These are phyloP conservation scores for Netta rufina DNA, from an alignment of 2,797 vertebrate genomes.

Conservation along the genomic window DNA sequence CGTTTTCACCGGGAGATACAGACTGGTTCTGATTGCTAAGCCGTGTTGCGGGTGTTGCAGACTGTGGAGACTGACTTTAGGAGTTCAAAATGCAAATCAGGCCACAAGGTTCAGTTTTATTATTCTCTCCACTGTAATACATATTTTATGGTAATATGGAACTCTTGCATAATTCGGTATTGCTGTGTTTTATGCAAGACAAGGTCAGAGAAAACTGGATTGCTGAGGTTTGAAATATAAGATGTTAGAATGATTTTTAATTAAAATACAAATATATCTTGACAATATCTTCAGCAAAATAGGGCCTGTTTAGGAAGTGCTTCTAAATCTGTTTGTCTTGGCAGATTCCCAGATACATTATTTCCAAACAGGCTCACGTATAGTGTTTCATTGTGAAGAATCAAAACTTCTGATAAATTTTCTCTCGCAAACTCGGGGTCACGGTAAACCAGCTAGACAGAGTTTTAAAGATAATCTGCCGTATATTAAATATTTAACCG, in stretches of 20 bases:
- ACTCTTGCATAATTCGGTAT: constrained; percentile 39
- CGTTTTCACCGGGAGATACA: constrained; percentile 12
- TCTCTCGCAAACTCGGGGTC: neutral
- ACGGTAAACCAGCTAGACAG: neutral
- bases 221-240: neutral
- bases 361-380: neutral
- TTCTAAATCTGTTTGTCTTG: neutral
- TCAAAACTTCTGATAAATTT: constrained; percentile 28
- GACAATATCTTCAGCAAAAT: neutral
- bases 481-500: constrained; percentile 53
- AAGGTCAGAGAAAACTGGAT: constrained; percentile 26
- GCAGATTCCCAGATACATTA: neutral
- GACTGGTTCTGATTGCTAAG: neutral
- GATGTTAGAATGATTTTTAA: neutral
- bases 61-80: neutral
- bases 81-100: constrained; percentile 39
- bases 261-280: neutral
- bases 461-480: constrained; percentile 7
- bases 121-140: constrained; percentile 14
- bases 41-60: neutral
- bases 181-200: neutral
- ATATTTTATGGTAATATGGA: constrained; percentile 13
- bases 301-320: neutral
- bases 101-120: constrained; percentile 30
- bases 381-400: neutral